Evolutionary conservation across 2,888 invertebrate genomes (phyloP).

Genomic region (Orthosia incerta): DNA sequence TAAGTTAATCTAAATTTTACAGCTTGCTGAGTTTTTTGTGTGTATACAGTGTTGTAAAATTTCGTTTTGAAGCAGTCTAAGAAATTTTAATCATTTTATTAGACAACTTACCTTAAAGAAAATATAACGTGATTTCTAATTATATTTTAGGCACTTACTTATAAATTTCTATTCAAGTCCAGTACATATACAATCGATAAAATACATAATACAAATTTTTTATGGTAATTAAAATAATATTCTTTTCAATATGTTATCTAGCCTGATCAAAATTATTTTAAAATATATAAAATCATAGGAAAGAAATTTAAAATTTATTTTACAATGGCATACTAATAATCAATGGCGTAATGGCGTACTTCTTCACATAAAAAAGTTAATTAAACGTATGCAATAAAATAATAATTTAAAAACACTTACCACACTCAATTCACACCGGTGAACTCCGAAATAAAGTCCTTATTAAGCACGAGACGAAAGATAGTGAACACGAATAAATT

Average conservation of each 20-base stretch:
- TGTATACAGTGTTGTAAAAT: neutral
- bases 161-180: neutral
- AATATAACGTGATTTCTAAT: neutral
- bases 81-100: no score
- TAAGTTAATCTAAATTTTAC: neutral
- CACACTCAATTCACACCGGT: conserved; percentile 73
- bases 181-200: neutral
- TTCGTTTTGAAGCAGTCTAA: no score
- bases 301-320: conserved; percentile 15
- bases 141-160: neutral
- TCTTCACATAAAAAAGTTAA: conserved; percentile 29
- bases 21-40: no score
- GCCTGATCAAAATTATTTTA: neutral
- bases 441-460: conserved; percentile 82
- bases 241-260: neutral
- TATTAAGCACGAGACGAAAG: conserved; percentile 79
- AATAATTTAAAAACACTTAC: conserved; percentile 72
- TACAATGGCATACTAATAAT: conserved; percentile 12
- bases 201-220: conserved; percentile 8
- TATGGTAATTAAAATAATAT: conserved; percentile 14
- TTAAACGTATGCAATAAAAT: conserved; percentile 50
- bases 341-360: conserved; percentile 26
- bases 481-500: conserved; percentile 79
- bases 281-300: conserved; percentile 1
- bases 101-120: no score